Conservation (phyloP, 37 sponge, comb jelly and placozoan genomes). For the Cladorhizidae sp. region DNA sequence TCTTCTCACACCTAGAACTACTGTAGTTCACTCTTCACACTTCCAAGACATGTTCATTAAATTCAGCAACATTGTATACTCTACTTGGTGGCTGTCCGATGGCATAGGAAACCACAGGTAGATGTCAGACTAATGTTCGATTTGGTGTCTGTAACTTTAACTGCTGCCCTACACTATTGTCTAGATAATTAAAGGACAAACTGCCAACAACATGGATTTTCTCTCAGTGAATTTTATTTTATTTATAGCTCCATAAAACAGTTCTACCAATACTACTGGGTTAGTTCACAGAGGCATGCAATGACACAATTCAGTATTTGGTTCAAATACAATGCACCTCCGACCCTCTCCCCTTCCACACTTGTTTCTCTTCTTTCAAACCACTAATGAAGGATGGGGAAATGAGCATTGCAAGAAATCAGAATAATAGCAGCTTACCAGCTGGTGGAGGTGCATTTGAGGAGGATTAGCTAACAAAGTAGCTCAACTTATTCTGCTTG, state of each 20-base stretch:
- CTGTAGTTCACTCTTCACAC: constrained; percentile 11
- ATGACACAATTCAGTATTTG: too few relatives aligned
- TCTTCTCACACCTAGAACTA: constrained; percentile 25
- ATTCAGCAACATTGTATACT: constrained; percentile 13
- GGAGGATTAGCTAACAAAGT: not conserved
- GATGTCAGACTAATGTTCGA: constrained; percentile 14
- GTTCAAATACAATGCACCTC: too few relatives aligned
- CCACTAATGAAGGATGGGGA: not conserved
- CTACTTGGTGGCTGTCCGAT: too few relatives aligned
- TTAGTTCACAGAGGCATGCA: too few relatives aligned
- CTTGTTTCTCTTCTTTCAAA: constrained; percentile 46
- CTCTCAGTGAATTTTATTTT: too few relatives aligned
- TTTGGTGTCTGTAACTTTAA: constrained; percentile 57
- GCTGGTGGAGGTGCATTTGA: not conserved
- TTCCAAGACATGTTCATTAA: constrained; percentile 22
- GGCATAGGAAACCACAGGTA: too few relatives aligned
- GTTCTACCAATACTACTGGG: too few relatives aligned
- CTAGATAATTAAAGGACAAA: too few relatives aligned
- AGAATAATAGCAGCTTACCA: not conserved
- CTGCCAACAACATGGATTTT: too few relatives aligned
- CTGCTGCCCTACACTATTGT: not conserved
- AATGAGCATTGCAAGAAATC: not conserved
- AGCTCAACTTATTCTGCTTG: constrained; percentile 30
- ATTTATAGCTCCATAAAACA: too few relatives aligned
- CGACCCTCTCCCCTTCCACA: too few relatives aligned